phyloP scores from a whole-genome alignment of 1,140 invertebrate genomes.

The Nixonia krombeini region DNA sequence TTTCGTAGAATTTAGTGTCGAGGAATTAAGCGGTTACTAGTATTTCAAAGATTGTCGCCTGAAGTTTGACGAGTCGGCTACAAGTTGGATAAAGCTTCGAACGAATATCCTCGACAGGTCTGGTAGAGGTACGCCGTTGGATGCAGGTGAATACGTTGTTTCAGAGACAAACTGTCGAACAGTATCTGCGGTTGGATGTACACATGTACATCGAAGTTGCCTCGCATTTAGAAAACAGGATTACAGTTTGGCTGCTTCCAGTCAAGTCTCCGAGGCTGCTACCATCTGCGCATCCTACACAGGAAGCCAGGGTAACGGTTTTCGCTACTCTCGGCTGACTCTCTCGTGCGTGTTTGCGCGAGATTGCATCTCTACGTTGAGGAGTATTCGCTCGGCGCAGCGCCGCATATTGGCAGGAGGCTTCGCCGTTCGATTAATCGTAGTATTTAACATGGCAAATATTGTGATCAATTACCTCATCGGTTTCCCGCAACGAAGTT shows the following conservation, averaged over 20 bases:
- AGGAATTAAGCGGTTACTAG: no score
- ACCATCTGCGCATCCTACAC: constrained; percentile 47
- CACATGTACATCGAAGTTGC: constrained; percentile 63
- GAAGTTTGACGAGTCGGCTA: constrained; percentile 24
- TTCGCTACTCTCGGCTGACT: constrained; percentile 6
- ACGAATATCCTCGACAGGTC: constrained; percentile 9
- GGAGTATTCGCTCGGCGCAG: constrained; percentile 8
- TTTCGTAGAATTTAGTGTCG: no score
- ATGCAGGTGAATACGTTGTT: constrained; percentile 31
- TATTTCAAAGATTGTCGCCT: constrained; percentile 32
- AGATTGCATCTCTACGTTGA: constrained; percentile 29
- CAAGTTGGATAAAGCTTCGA: constrained; percentile 34
- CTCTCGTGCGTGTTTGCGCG: constrained; percentile 12
- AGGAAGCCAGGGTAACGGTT: constrained; percentile 38
- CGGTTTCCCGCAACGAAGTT: constrained; percentile 7
- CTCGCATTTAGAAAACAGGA: constrained; percentile 68
- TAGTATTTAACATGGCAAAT: constrained; percentile 28
- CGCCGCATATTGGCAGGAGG: constrained; percentile 31
- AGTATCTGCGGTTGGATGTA: constrained; percentile 61
- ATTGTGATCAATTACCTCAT: constrained; percentile 28
- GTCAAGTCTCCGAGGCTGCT: constrained; percentile 49
- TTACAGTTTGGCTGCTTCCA: constrained; percentile 60
- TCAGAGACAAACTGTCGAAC: constrained; percentile 65
- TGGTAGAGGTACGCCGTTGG: constrained; percentile 27
- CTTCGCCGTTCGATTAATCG: constrained; percentile 28